These are phyloP conservation scores for Nyctibius bracteatus DNA, from an alignment of 2,113 vertebrate genomes.

Conservation along the genomic window DNA sequence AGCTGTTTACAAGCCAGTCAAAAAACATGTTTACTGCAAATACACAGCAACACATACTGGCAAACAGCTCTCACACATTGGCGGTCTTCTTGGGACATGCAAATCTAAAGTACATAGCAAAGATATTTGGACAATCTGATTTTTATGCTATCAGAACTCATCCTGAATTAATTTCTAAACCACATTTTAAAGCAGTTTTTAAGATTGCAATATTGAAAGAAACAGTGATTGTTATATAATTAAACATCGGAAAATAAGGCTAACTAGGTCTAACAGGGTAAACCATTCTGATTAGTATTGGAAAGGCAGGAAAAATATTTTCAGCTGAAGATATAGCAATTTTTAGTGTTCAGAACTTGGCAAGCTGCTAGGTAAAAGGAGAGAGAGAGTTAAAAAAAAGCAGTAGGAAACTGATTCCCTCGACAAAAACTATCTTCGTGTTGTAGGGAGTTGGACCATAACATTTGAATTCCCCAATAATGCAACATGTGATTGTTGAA, in stretches of 20 bases:
- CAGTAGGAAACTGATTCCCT: not conserved
- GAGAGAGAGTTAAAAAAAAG: not conserved
- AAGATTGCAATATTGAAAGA: not conserved
- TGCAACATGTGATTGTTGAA: not conserved
- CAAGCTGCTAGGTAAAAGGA: not conserved
- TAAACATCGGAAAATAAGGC: not conserved
- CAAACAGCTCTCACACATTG: not conserved
- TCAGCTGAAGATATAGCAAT: not conserved
- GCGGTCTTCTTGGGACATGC: rapidly evolving
- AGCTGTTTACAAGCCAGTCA: not conserved
- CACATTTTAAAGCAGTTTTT: not conserved
- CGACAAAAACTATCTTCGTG: not conserved
- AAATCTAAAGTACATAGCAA: not conserved
- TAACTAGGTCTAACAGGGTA: not conserved
- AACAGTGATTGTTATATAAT: not conserved
- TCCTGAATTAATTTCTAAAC: not conserved
- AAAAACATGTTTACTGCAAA: not conserved
- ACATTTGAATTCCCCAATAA: not conserved
- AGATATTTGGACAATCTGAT: not conserved
- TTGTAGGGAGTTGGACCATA: not conserved
- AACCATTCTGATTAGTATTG: not conserved
- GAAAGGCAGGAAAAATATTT: not conserved
- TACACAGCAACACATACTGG: not conserved
- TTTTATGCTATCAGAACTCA: not conserved
- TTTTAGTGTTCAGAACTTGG: not conserved